These are phyloP conservation scores for Eutrigla gurnardus DNA, from an alignment of 2,797 vertebrate species.

Conservation along the genomic window DNA sequence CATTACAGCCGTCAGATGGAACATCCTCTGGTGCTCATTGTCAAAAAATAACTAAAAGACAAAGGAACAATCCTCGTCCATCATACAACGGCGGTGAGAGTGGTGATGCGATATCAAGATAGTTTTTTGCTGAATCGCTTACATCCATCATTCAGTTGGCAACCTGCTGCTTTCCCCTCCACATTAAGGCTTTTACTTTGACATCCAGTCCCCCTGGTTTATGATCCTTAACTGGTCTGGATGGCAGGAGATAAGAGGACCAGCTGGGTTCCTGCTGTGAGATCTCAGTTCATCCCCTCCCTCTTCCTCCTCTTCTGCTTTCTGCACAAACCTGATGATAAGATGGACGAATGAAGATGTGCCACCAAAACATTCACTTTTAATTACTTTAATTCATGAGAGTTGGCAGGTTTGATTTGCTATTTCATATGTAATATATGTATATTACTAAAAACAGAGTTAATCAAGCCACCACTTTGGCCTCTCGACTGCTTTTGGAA, in stretches of 20 bases:
- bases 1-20: too few species aligned
- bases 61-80: too few species aligned
- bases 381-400: not conserved
- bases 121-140: not conserved
- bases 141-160: slow-evolving; percentile 35
- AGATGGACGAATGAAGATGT: not conserved
- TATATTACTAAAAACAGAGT: too few species aligned
- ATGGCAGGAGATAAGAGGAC: slow-evolving; percentile 41
- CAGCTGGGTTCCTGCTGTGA: slow-evolving; percentile 35
- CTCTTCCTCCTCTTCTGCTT: slow-evolving; percentile 22
- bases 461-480: not conserved
- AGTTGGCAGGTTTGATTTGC: not conserved
- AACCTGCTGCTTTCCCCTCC: slow-evolving; percentile 39
- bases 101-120: too few species aligned
- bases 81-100: too few species aligned
- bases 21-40: too few species aligned
- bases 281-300: slow-evolving; percentile 39
- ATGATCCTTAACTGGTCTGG: slow-evolving; percentile 53
- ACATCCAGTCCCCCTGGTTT: slow-evolving; percentile 17
- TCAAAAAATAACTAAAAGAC: too few species aligned
- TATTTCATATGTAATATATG: not conserved
- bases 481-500: not conserved
- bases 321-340: not conserved
- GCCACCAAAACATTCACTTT: not conserved
- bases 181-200: slow-evolving; percentile 32